Evolutionary conservation across 1,140 invertebrate genomes (phyloP), one percentile per base, ranked within the genome.

Genomic region (Cyclina sinensis): DNA sequence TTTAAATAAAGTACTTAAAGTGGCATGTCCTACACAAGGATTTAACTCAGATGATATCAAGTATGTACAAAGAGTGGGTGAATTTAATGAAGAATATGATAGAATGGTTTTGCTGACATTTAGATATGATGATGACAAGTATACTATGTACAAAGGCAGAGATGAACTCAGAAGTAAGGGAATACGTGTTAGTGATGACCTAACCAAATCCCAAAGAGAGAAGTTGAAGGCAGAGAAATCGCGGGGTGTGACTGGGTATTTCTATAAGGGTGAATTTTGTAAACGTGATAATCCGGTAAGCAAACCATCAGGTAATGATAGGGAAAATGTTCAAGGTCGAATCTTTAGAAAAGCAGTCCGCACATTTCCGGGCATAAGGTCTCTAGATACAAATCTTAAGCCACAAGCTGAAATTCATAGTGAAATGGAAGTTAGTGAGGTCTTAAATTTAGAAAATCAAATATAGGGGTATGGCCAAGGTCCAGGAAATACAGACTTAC

Each of bases 121-220:
- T 35, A 32, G 76, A 37, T 57, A 27, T 57, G 76, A 80, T 57
- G 76, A 80, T 80, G 76, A 80, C 24, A 80, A 80, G 9, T 43
- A 11, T 30, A 11, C 1, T 5, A 32, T 80, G 24, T 80, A 80
- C 43, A 32, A 54, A 30, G 76, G 76, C 46, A 51, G 76, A 54
- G 76, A 80, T 21, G 46, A 51, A 18, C 76, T 80, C 9, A 12
- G 76, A 57, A 27, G 54, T 1, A 54, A 57, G 18, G 51, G 51
- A 12, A 54, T 80, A 11, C 46, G 76, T 7, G 51, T 80, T 7
- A 27, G 76, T 35, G 76, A 80, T 27, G 76, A 80, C 24, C 46
- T 80, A 3, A 80, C 76, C 3, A 37, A 54, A 37, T 1, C 4
- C 54, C 76, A 80, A 30, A 51, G 76, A n/a, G n/a, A 57, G 1